Percentiles rank a stretch among this genome's conserved stretches.
These are phyloP conservation scores for Thaumetopoea pityocampa DNA, from an alignment of 1,140 invertebrate genomes.

Conservation along the genomic window DNA sequence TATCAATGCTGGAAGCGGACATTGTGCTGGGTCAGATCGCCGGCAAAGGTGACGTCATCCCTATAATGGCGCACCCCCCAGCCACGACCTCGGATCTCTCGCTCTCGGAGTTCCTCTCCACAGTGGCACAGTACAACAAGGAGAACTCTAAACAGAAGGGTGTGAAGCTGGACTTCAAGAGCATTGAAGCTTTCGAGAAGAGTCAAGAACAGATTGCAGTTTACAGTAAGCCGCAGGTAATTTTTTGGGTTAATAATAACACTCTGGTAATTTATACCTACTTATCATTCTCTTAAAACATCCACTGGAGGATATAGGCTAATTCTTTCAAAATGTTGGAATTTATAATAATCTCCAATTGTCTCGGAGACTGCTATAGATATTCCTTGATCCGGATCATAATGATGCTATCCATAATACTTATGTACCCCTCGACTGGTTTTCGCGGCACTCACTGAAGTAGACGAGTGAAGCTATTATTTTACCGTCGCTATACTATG, in stretches of 20 bases:
- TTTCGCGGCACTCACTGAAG: too few species aligned
- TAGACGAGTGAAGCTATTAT: too few species aligned
- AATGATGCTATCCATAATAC: too few species aligned
- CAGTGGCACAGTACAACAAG: slow-evolving; percentile 75
- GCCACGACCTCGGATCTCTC: slow-evolving; percentile 83
- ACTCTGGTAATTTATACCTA: too few species aligned
- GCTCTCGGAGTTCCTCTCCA: slow-evolving; percentile 83
- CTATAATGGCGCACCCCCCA: slow-evolving; percentile 93
- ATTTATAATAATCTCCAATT: too few species aligned
- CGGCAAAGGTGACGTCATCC: slow-evolving; percentile 73
- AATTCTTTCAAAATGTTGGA: too few species aligned
- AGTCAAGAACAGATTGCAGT: slow-evolving; percentile 75
- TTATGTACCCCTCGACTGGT: too few species aligned
- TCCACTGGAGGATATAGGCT: too few species aligned
- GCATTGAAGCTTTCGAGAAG: slow-evolving; percentile 84
- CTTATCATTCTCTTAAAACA: too few species aligned
- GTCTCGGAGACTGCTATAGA: too few species aligned
- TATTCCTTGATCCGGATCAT: too few species aligned
- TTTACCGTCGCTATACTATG: too few species aligned
- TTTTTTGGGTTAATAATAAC: slow-evolving; percentile 4
- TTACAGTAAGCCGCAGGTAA: slow-evolving; percentile 52
- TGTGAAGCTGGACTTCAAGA: slow-evolving; percentile 93
- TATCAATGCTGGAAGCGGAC: slow-evolving; percentile 93
- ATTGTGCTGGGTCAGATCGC: slow-evolving; percentile 82
- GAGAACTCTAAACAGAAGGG: slow-evolving; percentile 74